Conservation (phyloP, 2,888 invertebrate species). For the Tinea trinotella region DNA sequence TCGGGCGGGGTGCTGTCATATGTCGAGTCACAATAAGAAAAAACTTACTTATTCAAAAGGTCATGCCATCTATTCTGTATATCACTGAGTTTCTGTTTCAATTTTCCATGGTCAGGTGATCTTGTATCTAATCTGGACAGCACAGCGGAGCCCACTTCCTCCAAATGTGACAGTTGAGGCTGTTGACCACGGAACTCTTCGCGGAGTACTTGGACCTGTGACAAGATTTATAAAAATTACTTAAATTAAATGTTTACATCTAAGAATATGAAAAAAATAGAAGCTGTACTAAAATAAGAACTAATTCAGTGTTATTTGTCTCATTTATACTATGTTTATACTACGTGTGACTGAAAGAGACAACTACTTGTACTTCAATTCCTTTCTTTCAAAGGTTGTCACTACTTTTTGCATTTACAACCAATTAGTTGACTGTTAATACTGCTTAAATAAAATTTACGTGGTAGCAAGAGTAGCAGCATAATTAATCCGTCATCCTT, state of each 20-base stretch:
- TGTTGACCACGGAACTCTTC: constrained; percentile 96
- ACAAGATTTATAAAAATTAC: neutral
- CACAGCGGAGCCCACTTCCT: constrained; percentile 84
- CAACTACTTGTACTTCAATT: no score
- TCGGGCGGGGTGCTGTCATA: no score
- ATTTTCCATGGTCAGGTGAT: constrained; percentile 54
- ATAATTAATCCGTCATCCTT: no score
- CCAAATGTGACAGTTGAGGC: constrained; percentile 88
- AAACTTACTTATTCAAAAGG: constrained; percentile 71
- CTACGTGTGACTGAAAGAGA: no score
- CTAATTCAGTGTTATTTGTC: neutral
- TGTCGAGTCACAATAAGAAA: no score
- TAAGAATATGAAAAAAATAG: no score
- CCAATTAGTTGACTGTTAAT: neutral
- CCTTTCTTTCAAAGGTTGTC: no score
- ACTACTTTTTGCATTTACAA: no score
- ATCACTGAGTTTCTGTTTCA: constrained; percentile 80
- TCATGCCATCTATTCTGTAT: constrained; percentile 87
- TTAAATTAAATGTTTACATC: neutral
- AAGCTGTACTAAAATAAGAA: no score
- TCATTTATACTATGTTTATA: no score
- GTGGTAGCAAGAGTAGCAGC: no score
- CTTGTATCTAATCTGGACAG: constrained; percentile 71
- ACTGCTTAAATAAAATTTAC: neutral
- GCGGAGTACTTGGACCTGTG: constrained; percentile 86